Base-by-base conservation (phyloP, 1,140 invertebrate genomes). In the Caenorhabditis brenneri region DNA sequence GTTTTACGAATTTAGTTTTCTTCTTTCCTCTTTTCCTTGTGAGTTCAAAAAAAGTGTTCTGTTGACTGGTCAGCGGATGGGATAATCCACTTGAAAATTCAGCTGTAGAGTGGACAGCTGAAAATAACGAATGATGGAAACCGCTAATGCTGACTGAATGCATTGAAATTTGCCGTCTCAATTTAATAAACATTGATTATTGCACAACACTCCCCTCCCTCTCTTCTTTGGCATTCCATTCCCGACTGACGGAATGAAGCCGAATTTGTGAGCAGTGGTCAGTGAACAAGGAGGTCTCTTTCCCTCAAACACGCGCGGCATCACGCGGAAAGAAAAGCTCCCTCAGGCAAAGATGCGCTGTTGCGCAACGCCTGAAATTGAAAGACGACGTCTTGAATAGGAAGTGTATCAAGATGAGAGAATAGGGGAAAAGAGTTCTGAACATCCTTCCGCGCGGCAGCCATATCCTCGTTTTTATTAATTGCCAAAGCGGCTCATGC, bases 141-240 rank as follows among this genome's bases (percentile, higher is more conserved):
- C 24, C 6, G 53, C 48, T 55, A n/a, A n/a, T n/a, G n/a, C 53
- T 55, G 0, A 27, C 29, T 12, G 58, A 33, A 16, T 33, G 58
- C 36, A 36, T 42, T 74, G 10, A 74, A 74, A 74, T 74, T 74
- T 19, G 33, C 19, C 65, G 65, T 33, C 58, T 24, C 36, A 74
- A 74, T 74, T 74, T 39, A 74, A 74, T 74, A 74, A 74, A 74
- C 65, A 42, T 74, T 74, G 36, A 74, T 74, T 74, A 65, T 74
- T 74, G 65, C 65, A 74, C 65, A 74, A 74, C 65, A 33, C 65
- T 42, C 29, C 29, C 36, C 9, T 58, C 24, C 24, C 24, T 36
- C 24, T 65, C 16, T 27, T 19, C 36, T 65, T 24, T 65, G 42
- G 16, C 58, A 33, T 74, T 74, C 22, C 6, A 42, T 24, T 55